A percentile compares a stretch with the other conserved stretches of the same genome.
Conservation (phyloP, 2,888 invertebrate genomes). For the Leucania comma region DNA sequence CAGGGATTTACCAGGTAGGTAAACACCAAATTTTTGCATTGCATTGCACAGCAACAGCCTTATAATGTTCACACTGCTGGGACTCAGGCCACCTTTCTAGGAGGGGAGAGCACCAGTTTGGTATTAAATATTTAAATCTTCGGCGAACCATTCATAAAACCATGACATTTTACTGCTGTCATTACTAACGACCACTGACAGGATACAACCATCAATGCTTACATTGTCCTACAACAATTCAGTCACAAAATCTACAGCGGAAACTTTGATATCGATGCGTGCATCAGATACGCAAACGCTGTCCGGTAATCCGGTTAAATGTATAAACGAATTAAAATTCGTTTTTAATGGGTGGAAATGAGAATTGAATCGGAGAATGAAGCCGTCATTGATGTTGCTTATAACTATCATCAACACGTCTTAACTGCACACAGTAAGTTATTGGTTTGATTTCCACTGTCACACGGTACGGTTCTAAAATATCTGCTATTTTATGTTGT, state of each 20-base stretch:
- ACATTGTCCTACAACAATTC: slow-evolving; percentile 22
- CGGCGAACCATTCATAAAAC: background rate
- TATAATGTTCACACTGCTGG: no score
- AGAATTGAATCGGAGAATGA: slow-evolving; percentile 72
- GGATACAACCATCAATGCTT: slow-evolving; percentile 25
- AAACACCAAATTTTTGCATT: no score
- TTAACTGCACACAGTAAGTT: slow-evolving; percentile 69
- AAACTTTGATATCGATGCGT: slow-evolving; percentile 52
- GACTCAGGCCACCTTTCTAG: no score
- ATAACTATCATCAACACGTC: slow-evolving; percentile 80
- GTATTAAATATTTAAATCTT: background rate
- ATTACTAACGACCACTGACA: slow-evolving; percentile 14
- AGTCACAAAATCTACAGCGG: slow-evolving; percentile 21
- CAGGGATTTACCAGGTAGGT: no score
- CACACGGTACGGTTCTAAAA: slow-evolving; percentile 1
- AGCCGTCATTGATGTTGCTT: slow-evolving; percentile 79
- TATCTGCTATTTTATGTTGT: background rate
- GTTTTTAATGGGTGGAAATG: slow-evolving; percentile 75
- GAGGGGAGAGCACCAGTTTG: no score
- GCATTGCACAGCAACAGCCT: no score
- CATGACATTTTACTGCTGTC: slow-evolving; percentile 2
- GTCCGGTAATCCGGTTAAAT: slow-evolving; percentile 55
- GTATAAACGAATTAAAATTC: slow-evolving; percentile 68
- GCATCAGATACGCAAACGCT: slow-evolving; percentile 65
- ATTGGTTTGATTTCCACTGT: slow-evolving; percentile 67